A percentile compares a stretch with the other conserved stretches of the same genome.
Conservation (phyloP, 2,797 vertebrate genomes). For the Eulemur coronatus region DNA sequence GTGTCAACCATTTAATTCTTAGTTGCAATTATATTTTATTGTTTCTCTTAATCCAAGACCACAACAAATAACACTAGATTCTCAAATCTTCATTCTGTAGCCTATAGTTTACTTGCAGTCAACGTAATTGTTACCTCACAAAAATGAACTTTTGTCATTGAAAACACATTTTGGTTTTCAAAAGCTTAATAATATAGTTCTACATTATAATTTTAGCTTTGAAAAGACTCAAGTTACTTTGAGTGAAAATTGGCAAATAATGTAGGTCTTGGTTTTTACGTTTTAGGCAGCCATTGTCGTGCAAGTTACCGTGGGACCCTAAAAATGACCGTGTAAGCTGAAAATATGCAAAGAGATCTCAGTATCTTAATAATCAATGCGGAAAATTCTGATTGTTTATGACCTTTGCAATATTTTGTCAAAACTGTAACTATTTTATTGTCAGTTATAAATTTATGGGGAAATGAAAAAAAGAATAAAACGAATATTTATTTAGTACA, state of each 20-base stretch:
- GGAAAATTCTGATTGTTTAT: background rate
- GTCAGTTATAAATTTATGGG: background rate
- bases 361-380: background rate
- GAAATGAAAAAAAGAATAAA: background rate
- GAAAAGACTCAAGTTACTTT: background rate
- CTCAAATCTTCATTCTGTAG: background rate
- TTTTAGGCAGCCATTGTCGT: background rate
- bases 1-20: background rate
- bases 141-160: background rate
- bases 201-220: background rate
- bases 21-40: background rate
- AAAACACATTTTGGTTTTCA: constrained; percentile 18
- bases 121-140: background rate
- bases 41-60: background rate
- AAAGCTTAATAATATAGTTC: background rate
- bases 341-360: background rate
- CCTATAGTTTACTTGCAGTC: constrained; percentile 5
- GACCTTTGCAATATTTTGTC: background rate
- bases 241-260: background rate
- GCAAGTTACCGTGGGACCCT: background rate
- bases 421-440: background rate
- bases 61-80: background rate
- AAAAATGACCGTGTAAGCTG: background rate
- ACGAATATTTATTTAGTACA: background rate
- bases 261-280: background rate